These are phyloP conservation scores for Drosophila ironensis DNA, from an alignment of 1,140 invertebrate species.

Conservation along the genomic window DNA sequence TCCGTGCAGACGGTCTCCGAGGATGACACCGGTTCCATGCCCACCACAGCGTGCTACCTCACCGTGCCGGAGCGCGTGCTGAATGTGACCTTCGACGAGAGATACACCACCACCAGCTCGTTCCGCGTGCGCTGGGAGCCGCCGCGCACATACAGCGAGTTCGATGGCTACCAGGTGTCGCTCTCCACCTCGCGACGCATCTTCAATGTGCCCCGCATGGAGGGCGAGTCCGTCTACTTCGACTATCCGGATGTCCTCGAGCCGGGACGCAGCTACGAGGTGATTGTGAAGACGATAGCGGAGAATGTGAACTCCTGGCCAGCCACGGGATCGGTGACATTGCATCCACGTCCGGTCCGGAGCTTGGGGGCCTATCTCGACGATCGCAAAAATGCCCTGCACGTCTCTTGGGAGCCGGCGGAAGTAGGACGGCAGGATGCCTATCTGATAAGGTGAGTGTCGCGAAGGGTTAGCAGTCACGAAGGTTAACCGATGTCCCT, in stretches of 20 bases:
- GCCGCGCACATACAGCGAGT: conserved; percentile 90
- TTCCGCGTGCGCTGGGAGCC: conserved; percentile 93
- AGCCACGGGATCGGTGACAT: conserved; percentile 90
- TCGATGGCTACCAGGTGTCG: conserved; percentile 94
- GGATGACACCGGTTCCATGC: conserved; percentile 93
- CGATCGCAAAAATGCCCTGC: conserved; percentile 87
- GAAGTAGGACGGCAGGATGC: conserved; percentile 90
- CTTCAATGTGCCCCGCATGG: conserved; percentile 85
- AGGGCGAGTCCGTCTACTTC: conserved; percentile 85
- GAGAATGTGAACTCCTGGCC: conserved; percentile 97
- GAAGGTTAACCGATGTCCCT: neutral
- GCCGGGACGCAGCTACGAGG: conserved; percentile 93
- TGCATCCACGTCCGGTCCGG: conserved; percentile 89
- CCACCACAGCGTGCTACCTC: conserved; percentile 94
- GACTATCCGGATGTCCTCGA: conserved; percentile 91
- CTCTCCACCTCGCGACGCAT: conserved; percentile 86
- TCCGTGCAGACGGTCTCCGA: conserved; percentile 89
- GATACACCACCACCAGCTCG: conserved; percentile 87
- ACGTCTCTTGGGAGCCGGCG: conserved; percentile 89
- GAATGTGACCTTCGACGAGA: conserved; percentile 91
- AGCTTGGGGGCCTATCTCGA: conserved; percentile 84
- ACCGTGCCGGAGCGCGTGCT: conserved; percentile 93
- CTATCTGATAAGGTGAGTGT: conserved; percentile 86
- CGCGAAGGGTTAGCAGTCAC: neutral
- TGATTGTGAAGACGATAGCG: conserved; percentile 95